Percentiles rank a stretch among this genome's conserved stretches.
Conservation (phyloP, 2,113 vertebrate genomes). For the Arvicanthis niloticus region DNA sequence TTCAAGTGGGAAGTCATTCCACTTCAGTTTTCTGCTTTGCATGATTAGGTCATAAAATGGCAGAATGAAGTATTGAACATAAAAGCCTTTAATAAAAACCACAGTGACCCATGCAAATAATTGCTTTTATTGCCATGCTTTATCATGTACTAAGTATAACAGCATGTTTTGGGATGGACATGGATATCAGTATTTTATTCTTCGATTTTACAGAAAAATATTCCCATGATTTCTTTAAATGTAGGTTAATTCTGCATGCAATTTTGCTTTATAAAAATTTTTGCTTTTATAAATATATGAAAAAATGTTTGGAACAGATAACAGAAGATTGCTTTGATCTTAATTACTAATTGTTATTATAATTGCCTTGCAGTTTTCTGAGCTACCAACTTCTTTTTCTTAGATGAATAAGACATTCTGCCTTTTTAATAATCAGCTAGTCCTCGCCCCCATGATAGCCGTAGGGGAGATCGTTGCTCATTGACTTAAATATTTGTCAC, state of each 20-base stretch:
- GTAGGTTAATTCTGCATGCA: neutral
- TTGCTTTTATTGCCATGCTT: slow-evolving; percentile 13
- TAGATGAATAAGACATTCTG: slow-evolving; percentile 12
- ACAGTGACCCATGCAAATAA: neutral
- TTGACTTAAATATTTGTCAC: neutral
- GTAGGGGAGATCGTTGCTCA: neutral
- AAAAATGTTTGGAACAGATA: neutral
- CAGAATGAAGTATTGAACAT: neutral
- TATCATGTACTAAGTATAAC: neutral
- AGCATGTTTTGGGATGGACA: neutral
- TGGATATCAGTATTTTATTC: neutral
- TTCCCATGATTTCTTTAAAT: slow-evolving; percentile 29
- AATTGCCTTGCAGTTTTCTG: slow-evolving; percentile 1
- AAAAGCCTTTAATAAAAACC: slow-evolving; percentile 1
- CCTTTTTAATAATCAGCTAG: neutral
- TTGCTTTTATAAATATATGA: slow-evolving; percentile 31
- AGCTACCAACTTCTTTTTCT: neutral
- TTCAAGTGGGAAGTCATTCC: slow-evolving; percentile 23
- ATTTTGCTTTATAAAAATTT: slow-evolving; percentile 11
- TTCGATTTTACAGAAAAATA: slow-evolving; percentile 26
- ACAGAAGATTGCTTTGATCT: neutral
- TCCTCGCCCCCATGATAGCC: neutral
- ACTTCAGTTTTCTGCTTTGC: slow-evolving; percentile 22
- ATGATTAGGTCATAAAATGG: slow-evolving; percentile 3
- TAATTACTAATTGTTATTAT: slow-evolving; percentile 2